These are phyloP conservation scores for Propithecus coquereli DNA, from an alignment of 2,113 vertebrate genomes.

Conservation along the genomic window DNA sequence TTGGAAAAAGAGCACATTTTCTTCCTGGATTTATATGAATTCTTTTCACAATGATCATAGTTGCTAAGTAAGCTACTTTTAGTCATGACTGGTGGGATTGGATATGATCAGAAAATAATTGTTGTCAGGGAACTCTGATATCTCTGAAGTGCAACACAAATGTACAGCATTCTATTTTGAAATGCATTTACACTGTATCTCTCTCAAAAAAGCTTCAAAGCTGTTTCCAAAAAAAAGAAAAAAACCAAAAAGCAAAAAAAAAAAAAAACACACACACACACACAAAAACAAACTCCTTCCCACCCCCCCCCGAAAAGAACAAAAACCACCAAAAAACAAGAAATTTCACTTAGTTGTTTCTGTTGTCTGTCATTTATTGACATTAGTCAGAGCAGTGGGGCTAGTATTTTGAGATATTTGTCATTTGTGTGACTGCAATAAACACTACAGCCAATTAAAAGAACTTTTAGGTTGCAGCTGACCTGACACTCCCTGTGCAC, in stretches of 20 bases:
- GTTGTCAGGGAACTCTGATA: not conserved
- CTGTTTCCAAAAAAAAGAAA: not conserved
- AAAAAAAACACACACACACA: too few species aligned
- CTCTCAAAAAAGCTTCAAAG: not conserved
- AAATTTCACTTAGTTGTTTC: not conserved
- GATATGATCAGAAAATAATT: not conserved
- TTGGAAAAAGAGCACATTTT: not conserved
- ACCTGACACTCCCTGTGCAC: not conserved
- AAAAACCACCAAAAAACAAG: not conserved
- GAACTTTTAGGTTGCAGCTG: not conserved
- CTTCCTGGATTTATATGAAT: not conserved
- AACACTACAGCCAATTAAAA: not conserved
- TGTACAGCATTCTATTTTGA: not conserved
- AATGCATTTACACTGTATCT: not conserved
- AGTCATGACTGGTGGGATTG: not conserved
- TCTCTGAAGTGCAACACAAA: not conserved
- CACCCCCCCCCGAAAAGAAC: not conserved
- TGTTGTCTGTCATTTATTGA: not conserved
- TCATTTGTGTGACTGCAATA: not conserved
- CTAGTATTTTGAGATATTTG: not conserved
- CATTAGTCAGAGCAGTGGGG: not conserved
- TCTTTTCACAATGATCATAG: not conserved
- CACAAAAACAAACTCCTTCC: not conserved
- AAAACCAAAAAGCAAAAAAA: not conserved
- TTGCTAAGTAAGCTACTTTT: not conserved